Percentiles rank a stretch among this genome's conserved stretches.
Conservation (phyloP, 2,113 vertebrate genomes). For the Illadopsis cleaveri region DNA sequence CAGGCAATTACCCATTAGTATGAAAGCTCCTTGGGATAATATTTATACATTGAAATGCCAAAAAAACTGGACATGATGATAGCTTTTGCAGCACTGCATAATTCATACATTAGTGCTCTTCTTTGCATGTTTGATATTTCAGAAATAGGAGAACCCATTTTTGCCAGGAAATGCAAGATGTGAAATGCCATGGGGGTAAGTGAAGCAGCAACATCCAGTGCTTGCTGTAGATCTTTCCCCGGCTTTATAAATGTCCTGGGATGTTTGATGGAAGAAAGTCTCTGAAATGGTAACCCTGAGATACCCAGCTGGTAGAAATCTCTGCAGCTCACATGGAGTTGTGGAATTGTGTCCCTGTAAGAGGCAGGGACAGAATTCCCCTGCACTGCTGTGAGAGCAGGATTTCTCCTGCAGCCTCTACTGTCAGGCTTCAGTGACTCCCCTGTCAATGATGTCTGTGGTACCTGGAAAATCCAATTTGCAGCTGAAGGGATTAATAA, state of each 20-base stretch:
- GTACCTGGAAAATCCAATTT: constrained; percentile 10
- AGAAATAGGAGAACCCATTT: neutral
- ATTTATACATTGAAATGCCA: neutral
- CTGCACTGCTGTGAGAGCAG: neutral
- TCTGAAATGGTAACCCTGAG: neutral
- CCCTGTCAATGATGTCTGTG: neutral
- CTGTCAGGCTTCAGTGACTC: neutral
- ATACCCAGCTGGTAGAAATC: neutral
- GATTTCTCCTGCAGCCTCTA: neutral
- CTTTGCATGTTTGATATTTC: neutral
- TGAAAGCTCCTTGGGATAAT: constrained; percentile 38
- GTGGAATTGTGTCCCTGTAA: neutral
- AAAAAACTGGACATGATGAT: neutral
- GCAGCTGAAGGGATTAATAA: constrained; percentile 17
- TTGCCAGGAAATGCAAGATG: neutral
- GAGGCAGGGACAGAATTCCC: neutral
- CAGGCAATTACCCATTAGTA: constrained; percentile 41
- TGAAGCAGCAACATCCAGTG: neutral
- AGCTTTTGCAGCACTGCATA: constrained; percentile 2
- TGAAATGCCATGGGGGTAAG: neutral
- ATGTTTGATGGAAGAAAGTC: neutral
- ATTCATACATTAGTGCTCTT: neutral
- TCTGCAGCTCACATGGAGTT: neutral
- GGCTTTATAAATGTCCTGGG: neutral
- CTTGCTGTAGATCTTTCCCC: neutral